Conservation (phyloP, 2,888 invertebrate species). For the Loripinus fragilis region DNA sequence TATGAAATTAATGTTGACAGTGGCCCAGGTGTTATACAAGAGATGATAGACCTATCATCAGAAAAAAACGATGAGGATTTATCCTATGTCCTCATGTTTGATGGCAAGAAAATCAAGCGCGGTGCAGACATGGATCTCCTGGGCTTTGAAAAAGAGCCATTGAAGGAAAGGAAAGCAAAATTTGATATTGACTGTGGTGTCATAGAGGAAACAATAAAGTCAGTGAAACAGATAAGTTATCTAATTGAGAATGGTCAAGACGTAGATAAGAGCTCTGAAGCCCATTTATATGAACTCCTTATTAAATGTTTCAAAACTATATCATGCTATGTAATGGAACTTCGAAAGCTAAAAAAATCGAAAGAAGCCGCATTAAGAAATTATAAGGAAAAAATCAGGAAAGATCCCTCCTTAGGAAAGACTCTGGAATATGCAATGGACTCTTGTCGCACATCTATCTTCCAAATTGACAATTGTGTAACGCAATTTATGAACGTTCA, state of each 20-base stretch:
- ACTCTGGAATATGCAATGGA: constrained; percentile 28
- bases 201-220: background rate
- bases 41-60: no score
- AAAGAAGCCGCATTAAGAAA: constrained; percentile 16
- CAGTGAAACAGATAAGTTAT: background rate
- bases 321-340: constrained; percentile 9
- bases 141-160: no score
- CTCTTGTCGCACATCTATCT: constrained; percentile 20
- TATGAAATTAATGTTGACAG: no score
- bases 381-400: constrained; percentile 28
- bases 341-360: background rate
- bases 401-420: constrained; percentile 17
- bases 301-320: constrained; percentile 13
- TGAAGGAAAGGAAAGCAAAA: background rate
- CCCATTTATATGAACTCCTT: background rate
- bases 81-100: no score
- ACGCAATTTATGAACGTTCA: constrained; percentile 1
- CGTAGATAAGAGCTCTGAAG: background rate
- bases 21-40: no score
- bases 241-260: background rate
- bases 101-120: no score
- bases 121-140: no score
- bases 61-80: no score
- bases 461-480: constrained; percentile 9
- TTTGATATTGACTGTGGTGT: background rate